Percentiles rank a stretch among this genome's conserved stretches.
phyloP scores from a whole-genome alignment of 2,888 invertebrate species.

The Flexamia atlantica region DNA sequence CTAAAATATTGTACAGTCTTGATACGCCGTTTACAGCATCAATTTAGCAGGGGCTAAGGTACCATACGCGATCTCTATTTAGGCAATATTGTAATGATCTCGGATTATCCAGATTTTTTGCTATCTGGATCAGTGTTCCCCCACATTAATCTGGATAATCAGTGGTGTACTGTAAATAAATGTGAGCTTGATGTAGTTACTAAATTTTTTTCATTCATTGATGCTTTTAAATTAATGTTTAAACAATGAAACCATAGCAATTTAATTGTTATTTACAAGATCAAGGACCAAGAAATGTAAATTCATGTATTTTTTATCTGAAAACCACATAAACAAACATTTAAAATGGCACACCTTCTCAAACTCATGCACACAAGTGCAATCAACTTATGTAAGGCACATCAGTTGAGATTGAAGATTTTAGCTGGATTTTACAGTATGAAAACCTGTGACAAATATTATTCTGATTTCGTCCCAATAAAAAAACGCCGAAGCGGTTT shows the following conservation, averaged over 20 bases:
- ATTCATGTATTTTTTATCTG: not conserved
- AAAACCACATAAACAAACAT: not conserved
- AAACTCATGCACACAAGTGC: not conserved
- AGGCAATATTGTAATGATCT: no score
- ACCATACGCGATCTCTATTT: no score
- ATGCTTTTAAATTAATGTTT: no score
- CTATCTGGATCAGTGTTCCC: no score
- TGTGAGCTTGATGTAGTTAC: no score
- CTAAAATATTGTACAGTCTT: no score
- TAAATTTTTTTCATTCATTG: no score
- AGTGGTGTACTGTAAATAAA: no score
- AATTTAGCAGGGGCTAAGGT: no score
- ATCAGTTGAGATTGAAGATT: not conserved
- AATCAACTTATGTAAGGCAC: not conserved
- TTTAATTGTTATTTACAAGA: not conserved
- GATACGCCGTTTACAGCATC: no score
- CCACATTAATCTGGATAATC: no score
- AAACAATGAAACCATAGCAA: conserved; percentile 17
- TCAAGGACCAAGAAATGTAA: not conserved
- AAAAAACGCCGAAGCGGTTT: not conserved
- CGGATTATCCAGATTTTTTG: no score
- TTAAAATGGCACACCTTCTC: not conserved
- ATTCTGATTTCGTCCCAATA: not conserved
- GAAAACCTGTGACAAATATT: not conserved
- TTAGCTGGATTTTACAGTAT: not conserved